A percentile compares a stretch with the other conserved stretches of the same genome.
phyloP scores from a whole-genome alignment of 1,140 invertebrate species.

The Liolophura sinensis region DNA sequence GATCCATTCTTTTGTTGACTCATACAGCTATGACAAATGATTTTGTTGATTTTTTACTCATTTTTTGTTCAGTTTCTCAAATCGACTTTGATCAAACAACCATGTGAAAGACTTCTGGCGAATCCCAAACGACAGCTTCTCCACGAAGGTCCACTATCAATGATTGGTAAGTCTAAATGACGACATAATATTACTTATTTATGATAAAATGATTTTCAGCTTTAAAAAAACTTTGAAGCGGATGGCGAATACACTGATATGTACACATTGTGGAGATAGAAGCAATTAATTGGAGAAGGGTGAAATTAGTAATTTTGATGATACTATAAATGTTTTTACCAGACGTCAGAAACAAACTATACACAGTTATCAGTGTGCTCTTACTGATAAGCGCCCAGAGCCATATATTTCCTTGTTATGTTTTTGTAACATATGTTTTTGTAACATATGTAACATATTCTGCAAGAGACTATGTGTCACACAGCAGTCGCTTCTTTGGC shows the following conservation, averaged over 20 bases:
- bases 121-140: constrained; percentile 68
- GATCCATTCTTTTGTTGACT: background rate
- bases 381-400: too few species aligned
- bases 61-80: constrained; percentile 61
- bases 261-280: constrained; percentile 2
- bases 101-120: constrained; percentile 71
- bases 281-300: constrained; percentile 8
- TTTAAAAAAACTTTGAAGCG: background rate
- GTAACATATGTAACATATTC: too few species aligned
- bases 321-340: background rate
- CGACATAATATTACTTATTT: background rate
- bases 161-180: constrained; percentile 59
- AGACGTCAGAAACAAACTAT: too few species aligned
- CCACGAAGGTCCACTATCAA: constrained; percentile 66
- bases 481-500: too few species aligned
- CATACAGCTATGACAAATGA: background rate
- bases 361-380: too few species aligned
- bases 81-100: constrained; percentile 66
- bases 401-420: too few species aligned
- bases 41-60: constrained; percentile 10
- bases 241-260: constrained; percentile 4
- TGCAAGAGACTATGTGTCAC: too few species aligned
- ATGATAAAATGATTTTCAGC: background rate
- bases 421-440: too few species aligned
- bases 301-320: background rate